These are phyloP conservation scores for Centropus bengalensis DNA, from an alignment of 2,113 vertebrate species.

Conservation along the genomic window DNA sequence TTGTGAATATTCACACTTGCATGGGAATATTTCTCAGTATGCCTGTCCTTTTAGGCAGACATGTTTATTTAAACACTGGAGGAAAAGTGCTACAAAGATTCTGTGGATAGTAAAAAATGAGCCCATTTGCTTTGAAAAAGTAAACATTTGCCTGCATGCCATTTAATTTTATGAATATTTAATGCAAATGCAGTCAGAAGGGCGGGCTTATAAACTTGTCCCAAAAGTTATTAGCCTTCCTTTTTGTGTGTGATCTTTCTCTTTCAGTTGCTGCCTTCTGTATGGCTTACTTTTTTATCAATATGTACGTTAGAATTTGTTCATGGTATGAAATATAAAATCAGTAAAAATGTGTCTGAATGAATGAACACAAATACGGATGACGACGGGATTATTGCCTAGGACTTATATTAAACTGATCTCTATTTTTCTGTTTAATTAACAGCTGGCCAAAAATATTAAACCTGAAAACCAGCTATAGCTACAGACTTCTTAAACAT, in stretches of 20 bases:
- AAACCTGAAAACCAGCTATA: not conserved
- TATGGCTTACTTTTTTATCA: not conserved
- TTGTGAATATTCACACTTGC: not conserved
- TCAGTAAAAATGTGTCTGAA: not conserved
- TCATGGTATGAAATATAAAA: not conserved
- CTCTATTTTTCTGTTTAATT: not conserved
- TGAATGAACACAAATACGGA: not conserved
- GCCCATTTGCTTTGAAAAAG: not conserved
- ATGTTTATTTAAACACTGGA: not conserved
- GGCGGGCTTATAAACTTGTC: not conserved
- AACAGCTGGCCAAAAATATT: not conserved
- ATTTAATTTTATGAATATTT: not conserved
- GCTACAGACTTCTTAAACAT: not conserved
- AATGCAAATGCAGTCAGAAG: not conserved
- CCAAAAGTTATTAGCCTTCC: not conserved
- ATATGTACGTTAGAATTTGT: not conserved
- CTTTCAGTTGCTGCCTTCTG: not conserved
- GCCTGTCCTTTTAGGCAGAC: not conserved
- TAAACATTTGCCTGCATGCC: not conserved
- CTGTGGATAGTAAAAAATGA: not conserved
- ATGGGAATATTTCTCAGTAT: constrained; percentile 32
- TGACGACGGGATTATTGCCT: not conserved
- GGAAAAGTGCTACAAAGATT: not conserved
- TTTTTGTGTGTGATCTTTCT: not conserved
- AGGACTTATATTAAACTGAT: not conserved